phyloP scores from a whole-genome alignment of 2,113 vertebrate species.

The Gadus chalcogrammus region DNA sequence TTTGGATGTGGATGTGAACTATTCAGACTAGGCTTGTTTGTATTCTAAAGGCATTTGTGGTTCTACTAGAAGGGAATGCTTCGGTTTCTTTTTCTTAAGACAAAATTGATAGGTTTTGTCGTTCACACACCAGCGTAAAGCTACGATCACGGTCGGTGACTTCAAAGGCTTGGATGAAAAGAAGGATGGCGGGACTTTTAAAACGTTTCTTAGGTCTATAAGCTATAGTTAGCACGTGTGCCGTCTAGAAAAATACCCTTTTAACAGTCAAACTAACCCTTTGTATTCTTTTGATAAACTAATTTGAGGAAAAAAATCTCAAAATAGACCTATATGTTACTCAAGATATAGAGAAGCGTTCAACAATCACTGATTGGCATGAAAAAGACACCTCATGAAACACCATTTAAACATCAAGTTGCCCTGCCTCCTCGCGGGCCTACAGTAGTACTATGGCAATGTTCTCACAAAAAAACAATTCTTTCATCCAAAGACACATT shows the following conservation, averaged over 20 bases:
- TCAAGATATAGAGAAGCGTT: slow-evolving; percentile 70
- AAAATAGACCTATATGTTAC: slow-evolving; percentile 63
- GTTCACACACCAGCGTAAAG: slow-evolving; percentile 90
- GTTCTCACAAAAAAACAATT: slow-evolving; percentile 50
- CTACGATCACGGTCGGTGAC: slow-evolving; percentile 85
- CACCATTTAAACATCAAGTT: slow-evolving; percentile 64
- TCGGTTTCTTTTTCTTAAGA: slow-evolving; percentile 70
- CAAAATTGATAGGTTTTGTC: slow-evolving; percentile 77
- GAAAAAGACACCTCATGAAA: slow-evolving; percentile 52
- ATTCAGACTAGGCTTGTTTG: slow-evolving; percentile 63
- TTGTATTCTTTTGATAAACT: slow-evolving; percentile 69
- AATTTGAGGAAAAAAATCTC: slow-evolving; percentile 62
- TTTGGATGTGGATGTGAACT: slow-evolving; percentile 75
- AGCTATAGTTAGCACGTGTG: slow-evolving; percentile 78
- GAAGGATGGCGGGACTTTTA: slow-evolving; percentile 67
- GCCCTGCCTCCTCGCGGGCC: slow-evolving; percentile 58
- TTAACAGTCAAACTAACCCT: slow-evolving; percentile 79
- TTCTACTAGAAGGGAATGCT: slow-evolving; percentile 85
- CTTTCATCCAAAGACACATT: slow-evolving; percentile 22
- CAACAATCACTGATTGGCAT: slow-evolving; percentile 74
- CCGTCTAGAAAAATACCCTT: slow-evolving; percentile 81
- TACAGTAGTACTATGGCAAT: slow-evolving; percentile 56
- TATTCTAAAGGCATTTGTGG: slow-evolving; percentile 94
- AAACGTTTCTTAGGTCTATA: slow-evolving; percentile 84
- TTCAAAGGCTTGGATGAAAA: slow-evolving; percentile 75